A percentile compares a stretch with the other conserved stretches of the same genome.
Conservation (phyloP, 2,113 vertebrate species). For the Stictonetta naevosa region DNA sequence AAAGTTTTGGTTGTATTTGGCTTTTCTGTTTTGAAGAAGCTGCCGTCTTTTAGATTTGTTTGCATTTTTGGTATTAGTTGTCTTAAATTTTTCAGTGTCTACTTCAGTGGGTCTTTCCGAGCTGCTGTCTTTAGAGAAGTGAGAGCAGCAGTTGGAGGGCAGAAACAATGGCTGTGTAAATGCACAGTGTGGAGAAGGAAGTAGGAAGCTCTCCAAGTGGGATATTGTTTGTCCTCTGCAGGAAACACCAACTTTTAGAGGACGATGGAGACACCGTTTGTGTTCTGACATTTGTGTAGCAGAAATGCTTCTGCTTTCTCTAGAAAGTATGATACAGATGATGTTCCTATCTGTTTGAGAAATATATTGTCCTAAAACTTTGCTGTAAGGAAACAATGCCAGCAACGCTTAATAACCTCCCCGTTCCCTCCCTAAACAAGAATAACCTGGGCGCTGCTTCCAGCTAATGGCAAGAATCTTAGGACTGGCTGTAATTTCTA, state of each 20-base stretch:
- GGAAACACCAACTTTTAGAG: not conserved
- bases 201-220: not conserved
- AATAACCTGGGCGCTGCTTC: constrained; percentile 52
- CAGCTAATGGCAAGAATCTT: constrained; percentile 49
- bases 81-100: not conserved
- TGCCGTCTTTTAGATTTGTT: not conserved
- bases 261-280: not conserved
- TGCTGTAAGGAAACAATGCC: constrained; percentile 35
- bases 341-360: constrained; percentile 17
- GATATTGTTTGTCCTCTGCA: not conserved
- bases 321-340: not conserved
- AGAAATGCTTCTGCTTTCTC: constrained; percentile 11
- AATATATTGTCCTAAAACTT: constrained; percentile 16
- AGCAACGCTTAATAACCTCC: not conserved
- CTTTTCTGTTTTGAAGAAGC: not conserved
- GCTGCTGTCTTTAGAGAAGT: not conserved
- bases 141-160: not conserved
- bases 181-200: not conserved
- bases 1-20: not conserved
- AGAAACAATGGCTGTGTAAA: not conserved
- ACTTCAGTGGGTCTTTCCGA: not conserved
- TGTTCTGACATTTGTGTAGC: not conserved
- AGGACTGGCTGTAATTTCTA: constrained; percentile 47
- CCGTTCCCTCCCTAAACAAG: not conserved
- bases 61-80: not conserved